Evolutionary conservation across 2,888 invertebrate genomes (phyloP), one percentile per base, ranked within the genome.

Genomic region (Carpatolechia fugitivella): DNA sequence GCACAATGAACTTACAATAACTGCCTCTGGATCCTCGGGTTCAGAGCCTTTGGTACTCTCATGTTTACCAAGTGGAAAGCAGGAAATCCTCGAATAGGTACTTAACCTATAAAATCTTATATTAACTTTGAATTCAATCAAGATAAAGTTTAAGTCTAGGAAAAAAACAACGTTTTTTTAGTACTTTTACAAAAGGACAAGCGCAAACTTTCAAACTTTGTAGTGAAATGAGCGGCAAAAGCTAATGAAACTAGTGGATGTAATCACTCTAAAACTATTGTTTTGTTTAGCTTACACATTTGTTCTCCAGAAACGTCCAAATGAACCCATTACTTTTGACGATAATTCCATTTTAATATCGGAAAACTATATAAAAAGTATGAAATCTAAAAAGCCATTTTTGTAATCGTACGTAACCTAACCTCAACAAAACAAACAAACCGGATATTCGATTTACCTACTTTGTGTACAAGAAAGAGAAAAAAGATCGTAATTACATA

Each of bases 261-360:
- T 18, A 29, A 24, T 29, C 24, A 11, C 20, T 8, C 3, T 41
- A 14, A 41, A 46, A 16, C 16, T 33, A 35, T 40, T 18, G 14
- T 14, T n/a, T 40, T 18, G 14, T 49, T 48, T 52, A 50, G 62
- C 82, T 84, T 85, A 88, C 89, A 83, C 69, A 65, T 78, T 80
- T 41, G 69, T 74, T 60, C 85, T 81, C 89, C 88, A 89, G 72
- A 84, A 78, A 56, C 68, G 68, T 52, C 80, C 76, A 16, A 85
- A 14, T 20, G 75, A 66, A 54, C 62, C 63, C 57, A 77, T 63
- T 30, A 65, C 38, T 64, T 68, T 73, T 36, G 60, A 65, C 29
- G 69, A 58, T 44, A 68, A 48, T 55, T 67, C 63, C 71, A 74
- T 74, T 10, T 46, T 6, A 13, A 8, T 2, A 24, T 24, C 6